These are phyloP conservation scores for Lucinisca nassula DNA, from an alignment of 2,888 invertebrate genomes.

Conservation along the genomic window DNA sequence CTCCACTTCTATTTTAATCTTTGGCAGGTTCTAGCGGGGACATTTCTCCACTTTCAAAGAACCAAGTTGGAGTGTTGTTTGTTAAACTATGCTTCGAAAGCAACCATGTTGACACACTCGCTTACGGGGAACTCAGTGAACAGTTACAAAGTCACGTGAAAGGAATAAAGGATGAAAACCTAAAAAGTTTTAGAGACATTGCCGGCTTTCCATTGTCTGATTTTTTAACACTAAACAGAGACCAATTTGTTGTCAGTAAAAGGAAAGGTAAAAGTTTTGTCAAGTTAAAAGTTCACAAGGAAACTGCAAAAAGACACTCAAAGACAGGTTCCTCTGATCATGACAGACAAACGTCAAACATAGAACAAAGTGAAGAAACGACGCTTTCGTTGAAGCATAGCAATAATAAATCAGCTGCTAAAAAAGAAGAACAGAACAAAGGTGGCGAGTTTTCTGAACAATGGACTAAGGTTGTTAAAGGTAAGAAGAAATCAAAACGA, in stretches of 20 bases:
- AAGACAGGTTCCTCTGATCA: background rate
- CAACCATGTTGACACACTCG: background rate
- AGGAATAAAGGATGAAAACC: background rate
- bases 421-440: background rate
- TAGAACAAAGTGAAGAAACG: background rate
- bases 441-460: background rate
- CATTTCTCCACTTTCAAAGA: background rate
- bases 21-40: background rate
- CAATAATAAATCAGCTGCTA: background rate
- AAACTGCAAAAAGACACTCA: background rate
- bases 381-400: background rate
- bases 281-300: too few species aligned
- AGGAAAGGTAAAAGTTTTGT: background rate
- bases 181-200: background rate
- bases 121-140: background rate
- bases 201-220: background rate
- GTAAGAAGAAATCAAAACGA: background rate
- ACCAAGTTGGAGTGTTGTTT: background rate
- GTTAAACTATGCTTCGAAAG: background rate
- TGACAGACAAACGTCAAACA: background rate
- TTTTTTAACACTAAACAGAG: background rate
- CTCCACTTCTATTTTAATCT: background rate
- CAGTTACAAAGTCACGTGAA: background rate
- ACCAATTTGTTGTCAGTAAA: background rate
- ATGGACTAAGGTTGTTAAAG: background rate